Base-by-base conservation (phyloP, 1,140 invertebrate genomes). In the Leptestheria dahalacensis region DNA sequence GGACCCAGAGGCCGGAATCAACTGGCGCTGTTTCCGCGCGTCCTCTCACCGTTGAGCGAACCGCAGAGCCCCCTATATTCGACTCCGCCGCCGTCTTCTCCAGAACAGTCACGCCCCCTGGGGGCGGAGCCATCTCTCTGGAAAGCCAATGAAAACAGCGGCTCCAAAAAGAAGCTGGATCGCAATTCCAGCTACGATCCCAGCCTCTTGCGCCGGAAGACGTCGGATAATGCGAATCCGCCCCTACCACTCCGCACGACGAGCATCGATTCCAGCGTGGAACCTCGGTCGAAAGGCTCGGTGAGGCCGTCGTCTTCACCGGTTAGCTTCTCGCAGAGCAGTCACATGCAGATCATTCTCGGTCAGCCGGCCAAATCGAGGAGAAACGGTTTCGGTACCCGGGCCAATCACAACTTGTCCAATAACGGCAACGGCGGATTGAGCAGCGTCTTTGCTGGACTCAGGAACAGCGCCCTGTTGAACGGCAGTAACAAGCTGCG, bases 301-400 rank as follows among this genome's bases (percentile, higher is more conserved):
- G n/a, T 28, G 12, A 65, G 61, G 46, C 62, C 65, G 10, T 59
- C 65, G 18, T 65, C 67, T 18, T 64, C 62, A 4, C 64, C 66
- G 12, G 65, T 65, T 62, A 65, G 60, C 67, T 89, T 90, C 71
- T 84, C 84, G 28, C 76, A 86, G 9, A 87, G 91, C 70, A 88
- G 88, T 9, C 88, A 91, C 65, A 91, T 92, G 88, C 78, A 86
- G 65, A 91, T 91, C 61, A 91, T 91, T 67, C 72, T 92, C 61
- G 88, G 88, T 2, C 80, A 78, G 60, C 49, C 48, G 11, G 62
- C 59, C 54, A 60, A 57, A 24, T 28, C 59, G 15, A 46, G 62
- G 15, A 57, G 62, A 24, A 61, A 62, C 57, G 63, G 65, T 61
- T 60, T 64, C 24, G 63, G 61, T 18, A 62, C 60, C 59, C 63